Percentiles rank a stretch among this genome's conserved stretches.
phyloP scores from a whole-genome alignment of 2,797 vertebrate genomes.

The Phrynocephalus vlangalii region DNA sequence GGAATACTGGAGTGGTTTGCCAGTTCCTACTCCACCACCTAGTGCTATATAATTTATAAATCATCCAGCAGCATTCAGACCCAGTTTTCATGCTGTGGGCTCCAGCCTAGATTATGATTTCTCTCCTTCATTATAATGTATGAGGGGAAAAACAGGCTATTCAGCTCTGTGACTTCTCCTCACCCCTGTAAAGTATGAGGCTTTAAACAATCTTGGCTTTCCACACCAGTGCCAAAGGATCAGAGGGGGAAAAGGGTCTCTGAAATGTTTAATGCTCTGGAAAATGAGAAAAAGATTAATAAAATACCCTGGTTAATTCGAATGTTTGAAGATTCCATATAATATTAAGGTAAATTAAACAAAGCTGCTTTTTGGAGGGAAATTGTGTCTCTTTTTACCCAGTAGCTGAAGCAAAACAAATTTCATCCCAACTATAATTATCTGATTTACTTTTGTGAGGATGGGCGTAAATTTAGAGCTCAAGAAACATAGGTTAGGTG shows the following conservation, averaged over 20 bases:
- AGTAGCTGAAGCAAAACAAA: neutral
- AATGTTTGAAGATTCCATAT: neutral
- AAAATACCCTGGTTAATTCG: neutral
- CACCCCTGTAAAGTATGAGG: neutral
- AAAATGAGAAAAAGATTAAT: slow-evolving; percentile 16
- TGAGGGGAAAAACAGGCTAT: neutral
- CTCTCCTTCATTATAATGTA: neutral
- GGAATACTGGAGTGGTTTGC: too few species aligned
- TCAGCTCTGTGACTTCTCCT: neutral
- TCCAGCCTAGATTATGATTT: neutral
- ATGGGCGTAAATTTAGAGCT: neutral
- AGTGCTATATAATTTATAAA: neutral
- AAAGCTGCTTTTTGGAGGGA: neutral
- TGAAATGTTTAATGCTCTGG: neutral
- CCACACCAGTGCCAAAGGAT: neutral
- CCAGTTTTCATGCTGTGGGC: neutral
- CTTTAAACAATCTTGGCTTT: neutral
- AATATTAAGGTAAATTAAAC: slow-evolving; percentile 3
- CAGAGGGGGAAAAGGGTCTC: neutral
- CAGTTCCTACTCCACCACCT: too few species aligned
- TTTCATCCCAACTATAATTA: neutral
- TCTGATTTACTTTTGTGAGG: slow-evolving; percentile 1
- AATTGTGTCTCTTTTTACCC: neutral
- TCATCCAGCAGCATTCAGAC: neutral
- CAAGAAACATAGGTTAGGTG: neutral